Evolutionary conservation across 2,113 vertebrate species (phyloP).

Genomic region (Crocuta crocuta): DNA sequence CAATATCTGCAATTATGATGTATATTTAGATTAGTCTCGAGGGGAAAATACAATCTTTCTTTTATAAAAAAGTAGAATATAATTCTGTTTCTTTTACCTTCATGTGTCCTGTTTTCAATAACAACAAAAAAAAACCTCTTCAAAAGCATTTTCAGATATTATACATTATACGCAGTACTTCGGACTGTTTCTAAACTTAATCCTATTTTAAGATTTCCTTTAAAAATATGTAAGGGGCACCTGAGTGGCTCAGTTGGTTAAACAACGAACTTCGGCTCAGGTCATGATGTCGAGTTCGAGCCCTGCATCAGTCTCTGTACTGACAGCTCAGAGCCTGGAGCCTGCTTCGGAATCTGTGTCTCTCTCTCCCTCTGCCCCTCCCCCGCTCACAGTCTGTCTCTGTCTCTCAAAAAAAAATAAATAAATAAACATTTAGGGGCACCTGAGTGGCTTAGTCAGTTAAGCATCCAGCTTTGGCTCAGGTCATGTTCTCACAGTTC

Average conservation of each 20-base stretch:
- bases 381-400: too few species aligned
- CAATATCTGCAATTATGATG: neutral
- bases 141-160: constrained; percentile 12
- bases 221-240: neutral
- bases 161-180: neutral
- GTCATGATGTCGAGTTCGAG: too few species aligned
- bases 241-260: too few species aligned
- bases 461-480: fast-evolving
- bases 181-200: neutral
- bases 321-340: too few species aligned
- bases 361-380: too few species aligned
- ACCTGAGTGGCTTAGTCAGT: too few species aligned
- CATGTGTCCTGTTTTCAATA: neutral
- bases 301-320: too few species aligned
- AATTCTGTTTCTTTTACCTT: neutral
- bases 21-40: neutral
- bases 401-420: too few species aligned
- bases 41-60: neutral
- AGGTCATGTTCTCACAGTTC: too few species aligned
- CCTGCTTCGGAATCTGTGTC: too few species aligned
- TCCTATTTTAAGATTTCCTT: neutral
- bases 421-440: too few species aligned
- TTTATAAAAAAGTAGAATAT: neutral
- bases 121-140: neutral
- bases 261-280: too few species aligned